phyloP scores from a whole-genome alignment of 1,140 invertebrate genomes.

The Pantala flavescens region DNA sequence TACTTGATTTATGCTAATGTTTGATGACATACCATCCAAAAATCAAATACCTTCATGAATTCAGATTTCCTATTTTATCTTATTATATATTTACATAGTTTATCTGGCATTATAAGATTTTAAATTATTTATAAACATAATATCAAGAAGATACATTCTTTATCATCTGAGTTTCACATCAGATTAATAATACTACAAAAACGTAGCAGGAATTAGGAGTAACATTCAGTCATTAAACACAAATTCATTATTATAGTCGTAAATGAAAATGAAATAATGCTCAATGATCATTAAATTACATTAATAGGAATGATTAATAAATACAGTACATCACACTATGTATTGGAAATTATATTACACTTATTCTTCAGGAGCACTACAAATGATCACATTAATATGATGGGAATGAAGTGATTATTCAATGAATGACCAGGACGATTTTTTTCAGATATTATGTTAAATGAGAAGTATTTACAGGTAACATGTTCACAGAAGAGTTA shows the following conservation, averaged over 20 bases:
- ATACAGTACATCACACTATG: not conserved
- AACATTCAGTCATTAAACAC: not conserved
- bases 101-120: not conserved
- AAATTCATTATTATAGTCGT: not conserved
- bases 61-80: not conserved
- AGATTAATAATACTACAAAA: not conserved
- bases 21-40: not conserved
- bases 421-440: not conserved
- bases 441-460: not conserved
- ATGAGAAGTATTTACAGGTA: slow-evolving; percentile 3
- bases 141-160: not conserved
- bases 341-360: slow-evolving; percentile 1
- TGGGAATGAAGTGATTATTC: not conserved
- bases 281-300: not conserved
- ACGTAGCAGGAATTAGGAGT: not conserved
- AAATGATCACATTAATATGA: not conserved
- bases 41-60: not conserved
- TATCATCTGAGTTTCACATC: not conserved
- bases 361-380: not conserved
- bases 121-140: not conserved
- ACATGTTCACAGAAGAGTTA: not conserved
- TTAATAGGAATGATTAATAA: slow-evolving; percentile 11
- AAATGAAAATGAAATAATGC: slow-evolving; percentile 8
- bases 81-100: not conserved
- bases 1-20: not conserved